Evolutionary conservation across 2,113 vertebrate species (phyloP), one percentile per base, ranked within the genome.

Genomic region (Hypanus sabinus): DNA sequence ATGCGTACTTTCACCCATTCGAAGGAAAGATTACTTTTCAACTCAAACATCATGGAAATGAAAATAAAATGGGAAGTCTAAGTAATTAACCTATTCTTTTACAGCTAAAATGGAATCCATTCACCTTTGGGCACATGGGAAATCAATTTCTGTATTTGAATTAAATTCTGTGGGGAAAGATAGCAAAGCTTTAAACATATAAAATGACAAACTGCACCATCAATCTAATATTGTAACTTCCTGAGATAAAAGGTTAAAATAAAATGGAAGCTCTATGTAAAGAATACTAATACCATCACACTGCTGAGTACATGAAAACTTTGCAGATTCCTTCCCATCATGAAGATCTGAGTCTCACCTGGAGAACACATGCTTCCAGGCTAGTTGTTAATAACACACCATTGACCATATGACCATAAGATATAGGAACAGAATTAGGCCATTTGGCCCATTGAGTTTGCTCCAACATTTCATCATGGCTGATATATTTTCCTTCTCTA

Each of bases 21-120:
- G 73, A 68, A 93, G 70, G 68, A 27, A 55, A 38, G 22, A 73
- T 73, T 73, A 93, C 73, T 71, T 33, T 75, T 93, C 91, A 71
- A 93, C 68, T 71, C 10, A 73, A 93, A 46, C 70, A 14, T 93
- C n/a, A 93, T 71, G 70, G 91, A 71, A 75, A 90, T 90, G 68
- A 22, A 73, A 55, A 24, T 46, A 93, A 93, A 93, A 73, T 73
- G 68, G n/a, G 71, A 93, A 60, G 91, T 11, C 70, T 73, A 11
- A 46, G 91, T 93, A 93, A 93, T 93, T 71, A 73, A 73, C 91
- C 91, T 73, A 30, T 93, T 55, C 22, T 93, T 93, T 93, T 55
- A 38, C 20, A 6, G 91, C 71, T 93, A 93, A 92, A 73, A 75
- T 93, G 8, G 22, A 93, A 93, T 55, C 33, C 14, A 36, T 73